Conservation (phyloP, 2,888 invertebrate genomes). For the Callosobruchus maculatus region DNA sequence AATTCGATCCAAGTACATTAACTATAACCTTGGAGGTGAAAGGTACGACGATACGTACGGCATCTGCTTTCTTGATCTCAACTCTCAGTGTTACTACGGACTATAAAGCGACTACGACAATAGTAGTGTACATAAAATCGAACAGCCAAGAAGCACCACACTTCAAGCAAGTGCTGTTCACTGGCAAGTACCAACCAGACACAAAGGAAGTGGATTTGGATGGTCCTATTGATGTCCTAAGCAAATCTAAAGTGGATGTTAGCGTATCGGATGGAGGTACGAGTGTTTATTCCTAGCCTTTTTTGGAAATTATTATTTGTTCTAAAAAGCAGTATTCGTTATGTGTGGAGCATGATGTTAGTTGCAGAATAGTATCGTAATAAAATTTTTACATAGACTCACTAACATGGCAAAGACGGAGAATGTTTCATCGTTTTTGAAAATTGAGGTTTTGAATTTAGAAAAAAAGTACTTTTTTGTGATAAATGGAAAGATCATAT, state of each 20-base stretch:
- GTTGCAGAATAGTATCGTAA: too few relatives aligned
- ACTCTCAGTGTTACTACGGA: slow-evolving; percentile 15
- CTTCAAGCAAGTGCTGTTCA: slow-evolving; percentile 22
- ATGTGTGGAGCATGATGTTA: too few relatives aligned
- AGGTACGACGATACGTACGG: neutral
- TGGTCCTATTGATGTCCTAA: slow-evolving; percentile 3
- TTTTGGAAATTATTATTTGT: too few relatives aligned
- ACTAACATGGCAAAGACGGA: too few relatives aligned
- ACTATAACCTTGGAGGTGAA: neutral
- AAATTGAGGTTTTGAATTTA: too few relatives aligned
- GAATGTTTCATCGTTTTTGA: too few relatives aligned
- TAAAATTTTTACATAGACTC: too few relatives aligned
- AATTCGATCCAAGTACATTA: neutral
- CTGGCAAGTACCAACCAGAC: slow-evolving; percentile 20
- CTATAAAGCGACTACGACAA: slow-evolving; percentile 5
- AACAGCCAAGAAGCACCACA: neutral
- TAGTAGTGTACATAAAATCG: slow-evolving; percentile 14
- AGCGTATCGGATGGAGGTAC: neutral
- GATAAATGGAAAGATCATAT: too few relatives aligned
- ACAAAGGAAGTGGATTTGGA: slow-evolving; percentile 13
- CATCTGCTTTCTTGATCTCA: slow-evolving; percentile 9
- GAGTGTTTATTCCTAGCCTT: neutral
- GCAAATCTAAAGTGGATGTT: slow-evolving; percentile 1
- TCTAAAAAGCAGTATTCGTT: too few relatives aligned
- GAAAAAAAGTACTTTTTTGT: too few relatives aligned